Percentiles rank a stretch among this genome's conserved stretches.
Evolutionary conservation across 2,797 vertebrate species (phyloP).

Genomic region (Xenopus petersii): DNA sequence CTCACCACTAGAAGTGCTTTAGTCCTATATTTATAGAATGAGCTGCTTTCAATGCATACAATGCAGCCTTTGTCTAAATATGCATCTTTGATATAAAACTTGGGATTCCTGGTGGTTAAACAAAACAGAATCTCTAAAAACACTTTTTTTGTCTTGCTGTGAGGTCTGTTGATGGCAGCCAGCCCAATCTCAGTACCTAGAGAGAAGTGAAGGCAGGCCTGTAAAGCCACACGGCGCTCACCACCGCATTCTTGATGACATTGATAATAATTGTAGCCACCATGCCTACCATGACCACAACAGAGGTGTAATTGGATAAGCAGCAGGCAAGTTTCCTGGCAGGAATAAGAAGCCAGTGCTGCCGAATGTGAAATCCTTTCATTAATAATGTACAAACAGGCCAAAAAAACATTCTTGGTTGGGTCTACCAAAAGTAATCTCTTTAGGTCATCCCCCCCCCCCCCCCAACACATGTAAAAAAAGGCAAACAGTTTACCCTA

Average conservation of each 20-base stretch:
- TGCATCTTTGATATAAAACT: slow-evolving; percentile 17
- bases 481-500: no score
- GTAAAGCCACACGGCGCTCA: slow-evolving; percentile 9
- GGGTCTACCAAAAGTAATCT: no score
- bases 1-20: neutral
- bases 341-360: slow-evolving; percentile 1
- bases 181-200: slow-evolving; percentile 10
- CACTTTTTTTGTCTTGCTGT: slow-evolving; percentile 18
- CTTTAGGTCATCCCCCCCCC: no score
- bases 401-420: neutral
- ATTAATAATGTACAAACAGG: neutral
- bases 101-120: slow-evolving; percentile 23
- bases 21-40: neutral
- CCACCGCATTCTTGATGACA: slow-evolving; percentile 8
- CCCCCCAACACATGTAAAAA: no score
- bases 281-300: slow-evolving; percentile 12
- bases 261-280: slow-evolving; percentile 9
- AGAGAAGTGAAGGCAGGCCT: slow-evolving; percentile 18
- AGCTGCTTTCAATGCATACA: slow-evolving; percentile 10
- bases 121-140: slow-evolving; percentile 26
- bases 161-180: slow-evolving; percentile 24
- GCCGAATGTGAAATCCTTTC: slow-evolving; percentile 15
- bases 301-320: neutral
- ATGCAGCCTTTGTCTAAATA: slow-evolving; percentile 25
- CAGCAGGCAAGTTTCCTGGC: slow-evolving; percentile 18